These are phyloP conservation scores for Fabriciana adippe DNA, from an alignment of 2,888 invertebrate species.

Conservation along the genomic window DNA sequence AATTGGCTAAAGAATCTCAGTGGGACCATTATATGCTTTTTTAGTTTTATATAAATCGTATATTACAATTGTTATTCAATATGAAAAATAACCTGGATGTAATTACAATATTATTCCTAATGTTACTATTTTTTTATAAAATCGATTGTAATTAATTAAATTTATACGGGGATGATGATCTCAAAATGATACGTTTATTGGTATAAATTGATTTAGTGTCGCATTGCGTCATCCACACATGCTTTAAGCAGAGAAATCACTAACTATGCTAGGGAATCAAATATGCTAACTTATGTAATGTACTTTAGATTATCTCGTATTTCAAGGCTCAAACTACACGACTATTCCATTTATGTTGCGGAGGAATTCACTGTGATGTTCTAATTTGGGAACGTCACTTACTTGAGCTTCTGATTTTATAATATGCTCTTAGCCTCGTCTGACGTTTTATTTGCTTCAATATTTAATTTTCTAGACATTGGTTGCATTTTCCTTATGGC, in stretches of 20 bases:
- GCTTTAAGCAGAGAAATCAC: slow-evolving; percentile 34
- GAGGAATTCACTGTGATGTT: slow-evolving; percentile 51
- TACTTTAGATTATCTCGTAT: slow-evolving; percentile 50
- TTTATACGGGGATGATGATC: too few species aligned
- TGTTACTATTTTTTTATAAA: too few species aligned
- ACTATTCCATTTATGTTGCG: slow-evolving; percentile 74
- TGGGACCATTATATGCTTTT: too few species aligned
- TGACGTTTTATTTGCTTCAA: slow-evolving; percentile 44
- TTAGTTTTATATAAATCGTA: too few species aligned
- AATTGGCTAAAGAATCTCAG: too few species aligned
- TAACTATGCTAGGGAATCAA: slow-evolving; percentile 23
- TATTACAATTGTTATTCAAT: too few species aligned
- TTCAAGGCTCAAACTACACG: slow-evolving; percentile 65
- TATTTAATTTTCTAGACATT: slow-evolving; percentile 39
- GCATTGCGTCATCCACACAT: slow-evolving; percentile 45
- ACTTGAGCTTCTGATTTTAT: slow-evolving; percentile 47
- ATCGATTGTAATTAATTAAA: too few species aligned
- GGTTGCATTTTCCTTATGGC: slow-evolving; percentile 38
- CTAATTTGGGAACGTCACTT: slow-evolving; percentile 60
- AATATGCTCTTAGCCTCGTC: slow-evolving; percentile 48
- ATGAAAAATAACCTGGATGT: too few species aligned
- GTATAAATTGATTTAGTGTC: slow-evolving; percentile 9
- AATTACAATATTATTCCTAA: too few species aligned
- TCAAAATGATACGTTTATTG: too few species aligned
- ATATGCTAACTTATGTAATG: slow-evolving; percentile 33